Conservation (phyloP, 2,797 vertebrate genomes). For the Ptychobarbus kaznakovi region DNA sequence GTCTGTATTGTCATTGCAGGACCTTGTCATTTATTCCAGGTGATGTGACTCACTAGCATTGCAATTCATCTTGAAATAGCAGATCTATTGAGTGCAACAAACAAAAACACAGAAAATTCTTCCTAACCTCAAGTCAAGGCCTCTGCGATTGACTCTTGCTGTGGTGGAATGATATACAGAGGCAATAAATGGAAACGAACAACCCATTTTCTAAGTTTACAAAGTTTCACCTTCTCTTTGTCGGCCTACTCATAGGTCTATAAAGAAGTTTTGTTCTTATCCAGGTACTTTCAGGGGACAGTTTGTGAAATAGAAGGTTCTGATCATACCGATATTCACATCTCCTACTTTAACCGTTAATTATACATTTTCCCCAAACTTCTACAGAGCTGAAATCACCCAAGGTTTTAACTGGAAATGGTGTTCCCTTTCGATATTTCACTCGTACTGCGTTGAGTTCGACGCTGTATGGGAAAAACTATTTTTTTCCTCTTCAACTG, state of each 20-base stretch:
- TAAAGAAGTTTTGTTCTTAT: slow-evolving; percentile 53
- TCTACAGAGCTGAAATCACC: slow-evolving; percentile 13
- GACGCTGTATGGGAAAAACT: too few species aligned
- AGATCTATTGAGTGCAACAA: slow-evolving; percentile 46
- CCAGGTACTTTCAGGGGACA: slow-evolving; percentile 14
- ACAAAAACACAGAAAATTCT: slow-evolving; percentile 29
- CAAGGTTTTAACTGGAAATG: slow-evolving; percentile 17
- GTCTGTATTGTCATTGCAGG: slow-evolving; percentile 39
- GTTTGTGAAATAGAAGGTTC: not conserved
- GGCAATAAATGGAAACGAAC: slow-evolving; percentile 57
- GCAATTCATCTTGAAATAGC: slow-evolving; percentile 59
- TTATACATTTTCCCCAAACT: slow-evolving; percentile 3
- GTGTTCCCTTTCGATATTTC: too few species aligned
- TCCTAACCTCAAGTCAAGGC: slow-evolving; percentile 50
- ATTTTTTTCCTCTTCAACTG: too few species aligned
- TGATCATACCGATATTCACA: not conserved
- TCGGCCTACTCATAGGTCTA: slow-evolving; percentile 49
- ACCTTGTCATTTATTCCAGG: slow-evolving; percentile 63
- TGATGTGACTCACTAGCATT: slow-evolving; percentile 57
- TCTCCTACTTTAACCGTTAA: not conserved
- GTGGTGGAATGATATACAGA: slow-evolving; percentile 23
- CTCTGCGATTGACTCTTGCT: slow-evolving; percentile 18
- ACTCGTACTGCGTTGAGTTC: too few species aligned
- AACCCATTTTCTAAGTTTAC: slow-evolving; percentile 53
- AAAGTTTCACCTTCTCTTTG: slow-evolving; percentile 59